phyloP scores from a whole-genome alignment of 1,140 invertebrate species.

The Tigriopus japonicus region DNA sequence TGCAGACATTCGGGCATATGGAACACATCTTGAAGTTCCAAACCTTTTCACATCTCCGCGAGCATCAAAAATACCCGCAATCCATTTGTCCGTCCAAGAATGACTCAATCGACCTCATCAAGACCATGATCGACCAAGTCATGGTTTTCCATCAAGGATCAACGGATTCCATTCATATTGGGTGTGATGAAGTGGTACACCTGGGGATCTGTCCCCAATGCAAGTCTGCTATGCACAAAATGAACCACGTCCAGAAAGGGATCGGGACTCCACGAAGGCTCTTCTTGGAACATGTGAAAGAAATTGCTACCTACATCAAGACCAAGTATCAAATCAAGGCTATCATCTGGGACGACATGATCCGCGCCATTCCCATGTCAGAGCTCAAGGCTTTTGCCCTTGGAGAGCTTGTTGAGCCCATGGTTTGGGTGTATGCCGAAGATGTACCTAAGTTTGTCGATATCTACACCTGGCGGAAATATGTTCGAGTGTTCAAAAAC shows the following conservation, averaged over 20 bases:
- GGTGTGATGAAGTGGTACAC: conserved; percentile 43
- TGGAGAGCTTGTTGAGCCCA: conserved; percentile 55
- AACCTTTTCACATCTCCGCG: conserved; percentile 52
- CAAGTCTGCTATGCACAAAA: conserved; percentile 31
- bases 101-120: conserved; percentile 46
- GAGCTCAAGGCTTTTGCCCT: conserved; percentile 39
- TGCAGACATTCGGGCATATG: conserved; percentile 90
- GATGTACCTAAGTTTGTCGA: conserved; percentile 38
- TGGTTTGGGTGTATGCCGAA: conserved; percentile 60
- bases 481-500: conserved; percentile 53
- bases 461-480: conserved; percentile 50
- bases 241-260: conserved; percentile 3
- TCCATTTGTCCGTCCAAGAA: conserved; percentile 60
- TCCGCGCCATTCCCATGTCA: conserved; percentile 39
- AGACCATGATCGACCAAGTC: conserved; percentile 62
- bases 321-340: conserved; percentile 28
- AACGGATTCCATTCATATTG: conserved; percentile 34
- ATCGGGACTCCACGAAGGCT: conserved; percentile 18
- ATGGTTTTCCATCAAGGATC: conserved; percentile 32
- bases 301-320: conserved; percentile 26
- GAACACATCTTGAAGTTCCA: conserved; percentile 70
- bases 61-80: conserved; percentile 52
- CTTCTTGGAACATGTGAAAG: conserved; percentile 23
- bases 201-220: conserved; percentile 59
- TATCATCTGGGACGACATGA: conserved; percentile 91